These are phyloP conservation scores for Leucania comma DNA, from an alignment of 2,888 invertebrate species.

Conservation along the genomic window DNA sequence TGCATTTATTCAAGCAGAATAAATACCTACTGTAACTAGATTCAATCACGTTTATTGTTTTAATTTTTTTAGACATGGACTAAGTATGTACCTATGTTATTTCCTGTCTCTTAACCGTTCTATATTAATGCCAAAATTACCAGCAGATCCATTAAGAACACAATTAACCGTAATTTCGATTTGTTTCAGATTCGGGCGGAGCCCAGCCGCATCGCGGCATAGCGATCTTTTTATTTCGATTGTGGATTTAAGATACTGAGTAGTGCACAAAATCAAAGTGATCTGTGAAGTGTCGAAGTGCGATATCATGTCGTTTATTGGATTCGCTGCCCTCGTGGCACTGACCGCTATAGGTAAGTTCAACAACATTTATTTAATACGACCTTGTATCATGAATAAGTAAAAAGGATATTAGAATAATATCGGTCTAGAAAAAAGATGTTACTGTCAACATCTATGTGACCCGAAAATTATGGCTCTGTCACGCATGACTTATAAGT, in stretches of 20 bases:
- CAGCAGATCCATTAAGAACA: conserved; percentile 13
- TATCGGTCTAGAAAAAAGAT: conserved; percentile 5
- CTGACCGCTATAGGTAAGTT: conserved; percentile 86
- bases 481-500: conserved; percentile 13
- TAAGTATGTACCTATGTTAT: conserved; percentile 1
- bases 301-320: conserved; percentile 80
- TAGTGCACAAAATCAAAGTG: conserved; percentile 79
- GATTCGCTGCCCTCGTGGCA: conserved; percentile 85
- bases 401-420: conserved; percentile 33
- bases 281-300: conserved; percentile 84
- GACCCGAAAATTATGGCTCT: neutral
- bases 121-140: conserved; percentile 17
- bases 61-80: neutral
- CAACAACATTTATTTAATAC: conserved; percentile 19
- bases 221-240: conserved; percentile 69
- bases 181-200: conserved; percentile 87
- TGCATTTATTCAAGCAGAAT: conserved; percentile 4
- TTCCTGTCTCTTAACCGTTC: neutral
- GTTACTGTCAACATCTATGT: conserved; percentile 2
- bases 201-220: conserved; percentile 88
- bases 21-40: conserved; percentile 32
- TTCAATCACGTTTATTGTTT: conserved; percentile 10
- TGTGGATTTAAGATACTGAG: conserved; percentile 72
- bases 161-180: conserved; percentile 56
- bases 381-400: conserved; percentile 4